Evolutionary conservation across 1,140 invertebrate genomes (phyloP).

Genomic region (Hirudo medicinalis): DNA sequence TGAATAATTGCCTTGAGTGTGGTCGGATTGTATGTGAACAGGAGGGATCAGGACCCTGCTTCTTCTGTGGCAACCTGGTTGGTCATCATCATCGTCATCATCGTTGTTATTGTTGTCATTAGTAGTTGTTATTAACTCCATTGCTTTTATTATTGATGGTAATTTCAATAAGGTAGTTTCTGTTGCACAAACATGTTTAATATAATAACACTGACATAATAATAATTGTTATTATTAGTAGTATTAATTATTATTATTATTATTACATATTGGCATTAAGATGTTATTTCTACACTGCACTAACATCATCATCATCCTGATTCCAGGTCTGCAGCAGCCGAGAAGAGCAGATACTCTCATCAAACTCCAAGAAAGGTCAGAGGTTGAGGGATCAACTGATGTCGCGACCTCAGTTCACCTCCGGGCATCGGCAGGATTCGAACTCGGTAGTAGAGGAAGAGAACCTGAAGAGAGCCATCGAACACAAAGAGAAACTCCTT

Average conservation of each 20-base stretch:
- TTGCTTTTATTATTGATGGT: neutral
- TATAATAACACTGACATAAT: too few species aligned
- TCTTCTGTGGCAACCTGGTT: conserved; percentile 64
- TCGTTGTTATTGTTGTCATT: neutral
- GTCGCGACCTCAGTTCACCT: conserved; percentile 31
- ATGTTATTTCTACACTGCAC: too few species aligned
- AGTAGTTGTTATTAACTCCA: neutral
- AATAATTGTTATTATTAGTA: too few species aligned
- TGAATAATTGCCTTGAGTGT: conserved; percentile 87
- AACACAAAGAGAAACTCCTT: conserved; percentile 65
- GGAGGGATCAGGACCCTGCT: conserved; percentile 88
- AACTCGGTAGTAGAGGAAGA: conserved; percentile 26
- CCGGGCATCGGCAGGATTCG: neutral
- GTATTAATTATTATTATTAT: neutral
- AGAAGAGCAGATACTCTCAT: conserved; percentile 54
- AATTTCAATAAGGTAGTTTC: too few species aligned
- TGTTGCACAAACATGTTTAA: too few species aligned
- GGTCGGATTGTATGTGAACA: conserved; percentile 87
- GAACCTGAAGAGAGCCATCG: conserved; percentile 54
- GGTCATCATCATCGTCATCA: conserved; percentile 18
- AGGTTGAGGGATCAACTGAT: conserved; percentile 56
- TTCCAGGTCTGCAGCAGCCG: conserved; percentile 57
- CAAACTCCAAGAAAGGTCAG: conserved; percentile 55
- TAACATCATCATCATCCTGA: too few species aligned
- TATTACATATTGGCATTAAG: too few species aligned